A percentile compares a stretch with the other conserved stretches of the same genome.
phyloP scores from a whole-genome alignment of 2,888 invertebrate species.

The Hipparchia sbordonii region DNA sequence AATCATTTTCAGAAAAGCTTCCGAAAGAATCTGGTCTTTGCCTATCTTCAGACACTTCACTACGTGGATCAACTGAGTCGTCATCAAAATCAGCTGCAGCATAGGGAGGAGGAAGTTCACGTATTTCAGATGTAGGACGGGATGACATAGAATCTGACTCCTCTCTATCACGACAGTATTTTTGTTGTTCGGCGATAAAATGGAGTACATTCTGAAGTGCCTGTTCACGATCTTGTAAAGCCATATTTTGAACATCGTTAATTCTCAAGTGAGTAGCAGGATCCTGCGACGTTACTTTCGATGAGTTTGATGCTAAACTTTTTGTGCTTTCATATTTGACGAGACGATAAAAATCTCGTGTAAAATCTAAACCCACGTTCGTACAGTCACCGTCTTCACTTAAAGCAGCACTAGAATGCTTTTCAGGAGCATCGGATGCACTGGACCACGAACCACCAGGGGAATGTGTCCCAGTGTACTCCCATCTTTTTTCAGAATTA shows the following conservation, averaged over 20 bases:
- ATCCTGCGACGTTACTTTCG: constrained; percentile 83
- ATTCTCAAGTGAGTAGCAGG: constrained; percentile 71
- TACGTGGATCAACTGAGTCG: constrained; percentile 74
- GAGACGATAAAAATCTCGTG: constrained; percentile 90
- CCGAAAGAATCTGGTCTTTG: constrained; percentile 75
- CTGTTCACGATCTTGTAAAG: constrained; percentile 85
- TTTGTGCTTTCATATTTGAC: constrained; percentile 92
- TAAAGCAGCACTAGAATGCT: constrained; percentile 86
- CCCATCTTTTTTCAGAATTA: constrained; percentile 85
- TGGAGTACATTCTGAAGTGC: constrained; percentile 88
- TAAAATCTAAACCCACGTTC: constrained; percentile 88
- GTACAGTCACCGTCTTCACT: constrained; percentile 88
- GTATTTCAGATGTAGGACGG: constrained; percentile 81
- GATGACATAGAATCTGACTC: constrained; percentile 82
- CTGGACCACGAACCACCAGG: constrained; percentile 85
- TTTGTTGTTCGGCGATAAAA: constrained; percentile 90
- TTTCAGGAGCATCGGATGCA: constrained; percentile 84
- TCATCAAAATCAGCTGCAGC: constrained; percentile 77
- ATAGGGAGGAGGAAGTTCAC: constrained; percentile 80
- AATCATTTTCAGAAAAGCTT: constrained; percentile 78
- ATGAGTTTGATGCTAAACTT: constrained; percentile 89
- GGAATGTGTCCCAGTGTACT: constrained; percentile 82
- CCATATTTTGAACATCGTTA: constrained; percentile 75
- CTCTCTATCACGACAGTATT: constrained; percentile 85
- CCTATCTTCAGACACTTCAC: constrained; percentile 76